phyloP scores from a whole-genome alignment of 2,797 vertebrate species.

The Fundulus diaphanus region DNA sequence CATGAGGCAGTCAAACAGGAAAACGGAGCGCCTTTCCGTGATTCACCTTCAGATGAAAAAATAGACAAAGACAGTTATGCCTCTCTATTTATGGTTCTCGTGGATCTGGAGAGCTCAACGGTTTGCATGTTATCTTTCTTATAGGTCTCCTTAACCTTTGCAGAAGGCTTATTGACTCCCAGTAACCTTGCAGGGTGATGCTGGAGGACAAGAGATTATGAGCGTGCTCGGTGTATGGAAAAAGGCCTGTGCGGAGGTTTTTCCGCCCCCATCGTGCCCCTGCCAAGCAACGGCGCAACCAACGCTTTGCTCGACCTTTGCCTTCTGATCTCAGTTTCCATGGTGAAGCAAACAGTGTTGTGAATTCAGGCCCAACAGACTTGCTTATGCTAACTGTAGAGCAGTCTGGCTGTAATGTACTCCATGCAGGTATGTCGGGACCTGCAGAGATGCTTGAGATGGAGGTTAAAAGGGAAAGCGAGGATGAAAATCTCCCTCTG shows the following conservation, averaged over 20 bases:
- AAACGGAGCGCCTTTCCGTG: constrained; percentile 44
- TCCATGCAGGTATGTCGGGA: constrained; percentile 17
- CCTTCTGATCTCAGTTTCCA: constrained; percentile 74
- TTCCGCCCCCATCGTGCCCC: constrained; percentile 55
- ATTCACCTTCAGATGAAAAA: constrained; percentile 56
- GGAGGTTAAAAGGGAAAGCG: constrained; percentile 21
- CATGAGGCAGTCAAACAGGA: constrained; percentile 53
- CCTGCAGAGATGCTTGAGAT: constrained; percentile 6
- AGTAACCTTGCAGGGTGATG: constrained; percentile 70
- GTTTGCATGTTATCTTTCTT: constrained; percentile 72
- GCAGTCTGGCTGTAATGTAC: constrained; percentile 27
- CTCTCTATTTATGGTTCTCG: constrained; percentile 66
- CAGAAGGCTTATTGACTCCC: constrained; percentile 73
- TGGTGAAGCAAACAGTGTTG: constrained; percentile 64
- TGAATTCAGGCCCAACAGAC: constrained; percentile 33
- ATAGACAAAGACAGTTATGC: constrained; percentile 54
- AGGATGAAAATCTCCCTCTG: constrained; percentile 5
- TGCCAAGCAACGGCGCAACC: constrained; percentile 52
- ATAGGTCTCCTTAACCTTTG: constrained; percentile 76
- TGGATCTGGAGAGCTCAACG: constrained; percentile 51
- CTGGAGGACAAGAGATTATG: constrained; percentile 72
- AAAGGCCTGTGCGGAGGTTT: constrained; percentile 55
- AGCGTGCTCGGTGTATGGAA: constrained; percentile 69
- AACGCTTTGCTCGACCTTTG: constrained; percentile 70
- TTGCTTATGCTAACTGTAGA: constrained; percentile 17